These are phyloP conservation scores for Pemphigus obesinymphae DNA, from an alignment of 1,140 invertebrate genomes.

Conservation along the genomic window DNA sequence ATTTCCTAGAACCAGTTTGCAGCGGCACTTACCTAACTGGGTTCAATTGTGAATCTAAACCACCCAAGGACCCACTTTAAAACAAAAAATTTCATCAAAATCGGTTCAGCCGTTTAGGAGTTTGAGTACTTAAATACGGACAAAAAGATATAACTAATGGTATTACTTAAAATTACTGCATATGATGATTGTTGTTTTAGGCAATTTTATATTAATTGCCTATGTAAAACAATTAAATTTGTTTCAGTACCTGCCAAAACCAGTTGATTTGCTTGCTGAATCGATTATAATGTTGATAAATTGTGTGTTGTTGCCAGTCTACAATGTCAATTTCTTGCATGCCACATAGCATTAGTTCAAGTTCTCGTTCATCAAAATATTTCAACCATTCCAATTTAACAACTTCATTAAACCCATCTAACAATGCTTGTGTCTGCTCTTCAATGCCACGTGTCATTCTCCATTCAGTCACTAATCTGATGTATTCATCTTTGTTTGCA, in stretches of 20 bases:
- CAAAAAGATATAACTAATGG: too few species aligned
- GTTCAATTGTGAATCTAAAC: too few species aligned
- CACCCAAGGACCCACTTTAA: too few species aligned
- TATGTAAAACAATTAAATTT: too few species aligned
- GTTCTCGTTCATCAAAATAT: slow-evolving; percentile 93
- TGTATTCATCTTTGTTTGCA: slow-evolving; percentile 93
- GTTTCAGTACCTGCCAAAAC: slow-evolving; percentile 86
- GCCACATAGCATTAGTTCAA: slow-evolving; percentile 90
- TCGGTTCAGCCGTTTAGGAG: too few species aligned
- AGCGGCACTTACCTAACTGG: too few species aligned
- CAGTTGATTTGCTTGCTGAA: slow-evolving; percentile 93
- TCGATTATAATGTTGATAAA: slow-evolving; percentile 92
- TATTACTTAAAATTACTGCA: too few species aligned
- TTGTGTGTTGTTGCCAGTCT: slow-evolving; percentile 97
- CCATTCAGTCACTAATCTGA: slow-evolving; percentile 90
- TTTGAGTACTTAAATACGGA: too few species aligned
- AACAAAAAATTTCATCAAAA: too few species aligned
- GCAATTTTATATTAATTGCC: too few species aligned
- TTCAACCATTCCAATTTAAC: slow-evolving; percentile 93
- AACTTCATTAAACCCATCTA: slow-evolving; percentile 91
- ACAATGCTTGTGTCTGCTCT: slow-evolving; percentile 87
- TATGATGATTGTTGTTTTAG: too few species aligned
- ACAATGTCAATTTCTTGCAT: slow-evolving; percentile 99
- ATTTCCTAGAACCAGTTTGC: too few species aligned
- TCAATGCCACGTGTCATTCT: slow-evolving; percentile 91